These are phyloP conservation scores for Drosophila suboccidentalis DNA, from an alignment of 2,888 invertebrate species.

Conservation along the genomic window DNA sequence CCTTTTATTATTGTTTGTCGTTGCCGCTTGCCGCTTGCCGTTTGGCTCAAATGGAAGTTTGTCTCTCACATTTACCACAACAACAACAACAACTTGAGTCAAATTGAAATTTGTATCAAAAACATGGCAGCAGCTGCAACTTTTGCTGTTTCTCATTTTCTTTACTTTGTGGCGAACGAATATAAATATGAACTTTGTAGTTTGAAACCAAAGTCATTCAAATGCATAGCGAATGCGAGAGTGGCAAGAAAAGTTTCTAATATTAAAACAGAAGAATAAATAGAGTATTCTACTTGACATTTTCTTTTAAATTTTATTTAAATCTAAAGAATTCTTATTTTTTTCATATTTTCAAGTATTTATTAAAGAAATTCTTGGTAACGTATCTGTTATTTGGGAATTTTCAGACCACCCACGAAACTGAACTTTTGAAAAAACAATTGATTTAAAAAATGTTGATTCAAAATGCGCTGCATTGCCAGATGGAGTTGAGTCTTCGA, in stretches of 20 bases:
- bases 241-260: background rate
- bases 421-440: conserved; percentile 19
- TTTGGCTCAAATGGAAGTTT: conserved; percentile 37
- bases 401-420: background rate
- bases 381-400: background rate
- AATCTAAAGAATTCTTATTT: no score
- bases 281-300: no score
- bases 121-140: conserved; percentile 66
- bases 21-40: conserved; percentile 16
- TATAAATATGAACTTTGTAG: conserved; percentile 40
- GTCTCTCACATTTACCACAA: conserved; percentile 13
- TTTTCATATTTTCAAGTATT: no score
- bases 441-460: conserved; percentile 28
- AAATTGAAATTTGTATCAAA: conserved; percentile 65
- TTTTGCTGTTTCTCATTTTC: conserved; percentile 15
- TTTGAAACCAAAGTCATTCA: conserved; percentile 43
- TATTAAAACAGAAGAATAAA: background rate
- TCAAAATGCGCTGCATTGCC: conserved; percentile 35
- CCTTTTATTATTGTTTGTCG: conserved; percentile 58
- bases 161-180: conserved; percentile 32
- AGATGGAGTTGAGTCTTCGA: conserved; percentile 3
- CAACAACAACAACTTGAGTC: conserved; percentile 20
- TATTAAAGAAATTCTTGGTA: background rate
- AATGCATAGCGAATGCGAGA: conserved; percentile 42
- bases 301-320: no score